Conservation (phyloP, 2,888 invertebrate genomes). For the Drosophila merina region DNA sequence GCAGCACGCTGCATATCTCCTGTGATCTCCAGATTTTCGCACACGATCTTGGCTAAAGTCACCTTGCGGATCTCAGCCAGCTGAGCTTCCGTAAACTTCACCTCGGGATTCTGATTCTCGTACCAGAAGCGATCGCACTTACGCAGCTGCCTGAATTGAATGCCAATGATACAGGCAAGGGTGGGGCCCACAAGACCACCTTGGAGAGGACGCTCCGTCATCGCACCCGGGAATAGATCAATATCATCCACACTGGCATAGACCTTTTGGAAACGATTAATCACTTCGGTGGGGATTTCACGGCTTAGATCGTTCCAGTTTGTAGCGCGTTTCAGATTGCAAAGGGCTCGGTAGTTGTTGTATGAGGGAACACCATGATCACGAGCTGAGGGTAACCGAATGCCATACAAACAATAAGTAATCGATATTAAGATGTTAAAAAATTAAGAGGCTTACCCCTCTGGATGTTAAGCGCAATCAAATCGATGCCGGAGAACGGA, state of each 20-base stretch:
- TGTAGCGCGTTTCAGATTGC: conserved; percentile 93
- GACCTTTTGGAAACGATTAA: conserved; percentile 90
- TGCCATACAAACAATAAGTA: background rate
- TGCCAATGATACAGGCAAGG: conserved; percentile 96
- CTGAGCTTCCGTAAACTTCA: conserved; percentile 93
- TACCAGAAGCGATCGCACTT: conserved; percentile 99
- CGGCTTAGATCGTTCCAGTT: conserved; percentile 94
- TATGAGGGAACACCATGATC: conserved; percentile 95
- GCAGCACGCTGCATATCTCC: conserved; percentile 94
- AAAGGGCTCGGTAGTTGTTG: conserved; percentile 95
- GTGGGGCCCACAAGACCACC: conserved; percentile 97
- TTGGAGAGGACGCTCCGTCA: conserved; percentile 94
- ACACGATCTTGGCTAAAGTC: conserved; percentile 93
- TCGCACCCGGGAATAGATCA: conserved; percentile 97
- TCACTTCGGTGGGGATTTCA: conserved; percentile 94
- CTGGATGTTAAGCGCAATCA: conserved; percentile 95
- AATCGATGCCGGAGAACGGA: conserved; percentile 96
- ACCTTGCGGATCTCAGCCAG: conserved; percentile 94
- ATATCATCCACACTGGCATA: conserved; percentile 97
- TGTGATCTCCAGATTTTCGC: conserved; percentile 94
- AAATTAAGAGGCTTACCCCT: conserved; percentile 84
- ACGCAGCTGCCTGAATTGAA: conserved; percentile 94
- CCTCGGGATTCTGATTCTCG: conserved; percentile 91
- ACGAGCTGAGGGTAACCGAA: conserved; percentile 85
- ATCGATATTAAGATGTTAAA: too few species aligned